These are phyloP conservation scores for Pterocles gutturalis DNA, from an alignment of 2,113 vertebrate species.

Conservation along the genomic window DNA sequence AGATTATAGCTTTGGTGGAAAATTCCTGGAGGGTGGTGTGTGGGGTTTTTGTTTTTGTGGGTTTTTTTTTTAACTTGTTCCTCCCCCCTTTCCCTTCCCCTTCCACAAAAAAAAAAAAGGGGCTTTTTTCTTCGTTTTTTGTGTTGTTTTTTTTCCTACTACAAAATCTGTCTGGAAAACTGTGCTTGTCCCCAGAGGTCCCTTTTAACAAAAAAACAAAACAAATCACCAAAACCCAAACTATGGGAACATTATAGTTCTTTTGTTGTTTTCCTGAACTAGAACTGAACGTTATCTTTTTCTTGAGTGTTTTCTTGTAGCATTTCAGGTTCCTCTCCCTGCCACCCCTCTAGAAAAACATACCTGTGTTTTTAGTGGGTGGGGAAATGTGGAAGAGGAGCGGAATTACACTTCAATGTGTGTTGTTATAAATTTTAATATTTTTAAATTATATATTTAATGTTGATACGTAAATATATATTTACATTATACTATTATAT, in stretches of 20 bases:
- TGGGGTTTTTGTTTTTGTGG: not conserved
- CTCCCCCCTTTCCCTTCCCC: not conserved
- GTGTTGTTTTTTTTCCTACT: not conserved
- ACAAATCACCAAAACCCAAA: not conserved
- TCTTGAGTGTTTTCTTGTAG: not conserved
- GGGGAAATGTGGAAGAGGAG: not conserved
- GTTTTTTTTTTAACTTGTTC: not conserved
- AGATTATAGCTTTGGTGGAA: constrained; percentile 44
- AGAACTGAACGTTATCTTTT: not conserved
- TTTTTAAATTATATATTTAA: not conserved
- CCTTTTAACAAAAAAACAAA: not conserved
- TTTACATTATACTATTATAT: not conserved
- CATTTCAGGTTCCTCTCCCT: not conserved
- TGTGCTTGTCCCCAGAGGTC: not conserved
- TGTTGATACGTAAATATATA: not conserved
- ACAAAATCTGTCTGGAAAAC: constrained; percentile 12
- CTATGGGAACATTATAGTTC: not conserved
- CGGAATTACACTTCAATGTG: not conserved
- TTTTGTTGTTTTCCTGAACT: not conserved
- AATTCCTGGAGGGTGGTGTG: constrained; percentile 21
- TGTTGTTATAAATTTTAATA: not conserved
- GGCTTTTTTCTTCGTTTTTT: rapidly evolving
- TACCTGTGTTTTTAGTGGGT: not conserved
- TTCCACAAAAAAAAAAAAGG: not conserved
- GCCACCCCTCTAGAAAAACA: not conserved